Conservation (phyloP, 2,797 vertebrate genomes). For the Coregonus ussuriensis region DNA sequence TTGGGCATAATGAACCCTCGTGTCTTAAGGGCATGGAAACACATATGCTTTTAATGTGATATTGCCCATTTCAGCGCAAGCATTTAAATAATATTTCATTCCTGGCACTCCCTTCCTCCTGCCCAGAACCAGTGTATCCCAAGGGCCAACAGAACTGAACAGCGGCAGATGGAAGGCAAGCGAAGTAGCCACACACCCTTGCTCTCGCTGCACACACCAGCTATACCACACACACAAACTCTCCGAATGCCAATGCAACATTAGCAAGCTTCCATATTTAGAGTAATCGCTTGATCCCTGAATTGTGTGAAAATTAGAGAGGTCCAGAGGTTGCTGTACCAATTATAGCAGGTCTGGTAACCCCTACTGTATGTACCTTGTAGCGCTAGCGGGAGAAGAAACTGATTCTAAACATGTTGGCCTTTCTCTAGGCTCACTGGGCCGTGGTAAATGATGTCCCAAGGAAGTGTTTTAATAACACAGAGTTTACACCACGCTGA, state of each 20-base stretch:
- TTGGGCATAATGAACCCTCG: slow-evolving; percentile 62
- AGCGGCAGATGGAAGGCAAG: slow-evolving; percentile 34
- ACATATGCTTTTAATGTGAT: slow-evolving; percentile 58
- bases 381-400: slow-evolving; percentile 11
- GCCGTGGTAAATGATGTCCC: slow-evolving; percentile 63
- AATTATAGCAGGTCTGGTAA: slow-evolving; percentile 48
- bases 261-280: slow-evolving; percentile 22
- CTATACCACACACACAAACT: neutral
- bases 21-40: slow-evolving; percentile 65
- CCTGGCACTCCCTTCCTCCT: slow-evolving; percentile 53
- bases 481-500: slow-evolving; percentile 57
- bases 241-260: neutral
- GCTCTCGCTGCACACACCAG: neutral
- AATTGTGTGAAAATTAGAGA: slow-evolving; percentile 58
- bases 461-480: slow-evolving; percentile 69
- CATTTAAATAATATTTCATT: slow-evolving; percentile 74
- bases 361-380: slow-evolving; percentile 24
- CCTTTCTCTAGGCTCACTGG: slow-evolving; percentile 53
- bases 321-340: slow-evolving; percentile 64
- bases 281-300: slow-evolving; percentile 44
- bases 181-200: neutral
- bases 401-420: slow-evolving; percentile 56
- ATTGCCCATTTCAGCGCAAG: slow-evolving; percentile 61
- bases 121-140: slow-evolving; percentile 43
- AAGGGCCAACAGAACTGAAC: slow-evolving; percentile 42